Evolutionary conservation across 2,113 vertebrate species (phyloP).

Genomic region (Gallinago jamesoni): DNA sequence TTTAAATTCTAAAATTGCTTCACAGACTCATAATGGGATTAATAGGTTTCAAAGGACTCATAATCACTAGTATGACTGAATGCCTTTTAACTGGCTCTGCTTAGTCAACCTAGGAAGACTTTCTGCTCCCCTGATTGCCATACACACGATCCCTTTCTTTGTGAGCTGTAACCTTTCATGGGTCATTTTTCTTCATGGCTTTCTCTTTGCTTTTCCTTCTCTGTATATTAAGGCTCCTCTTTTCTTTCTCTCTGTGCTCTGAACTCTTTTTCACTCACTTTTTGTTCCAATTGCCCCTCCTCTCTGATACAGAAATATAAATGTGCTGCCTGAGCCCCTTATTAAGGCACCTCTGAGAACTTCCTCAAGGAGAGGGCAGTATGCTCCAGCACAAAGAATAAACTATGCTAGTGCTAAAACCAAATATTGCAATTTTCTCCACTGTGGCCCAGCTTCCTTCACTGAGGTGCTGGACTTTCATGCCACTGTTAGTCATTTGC

Average conservation of each 20-base stretch:
- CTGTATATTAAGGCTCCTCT: background rate
- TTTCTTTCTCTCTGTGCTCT: background rate
- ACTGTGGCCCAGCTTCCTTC: background rate
- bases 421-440: background rate
- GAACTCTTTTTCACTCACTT: background rate
- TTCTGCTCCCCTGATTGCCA: conserved; percentile 36
- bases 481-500: background rate
- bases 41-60: conserved; percentile 41
- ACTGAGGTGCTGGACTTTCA: background rate
- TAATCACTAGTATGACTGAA: conserved; percentile 35
- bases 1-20: conserved; percentile 22
- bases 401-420: background rate
- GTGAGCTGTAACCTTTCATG: conserved; percentile 43
- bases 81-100: conserved; percentile 40
- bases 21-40: background rate
- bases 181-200: conserved; percentile 35
- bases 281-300: conserved; percentile 8
- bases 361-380: background rate
- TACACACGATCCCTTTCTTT: background rate
- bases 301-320: background rate
- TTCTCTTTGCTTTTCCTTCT: conserved; percentile 9
- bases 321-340: background rate
- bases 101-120: conserved; percentile 54
- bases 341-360: background rate
- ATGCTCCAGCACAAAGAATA: background rate